Conservation (phyloP, 2,797 vertebrate genomes). For the Diglossa cyanea region DNA sequence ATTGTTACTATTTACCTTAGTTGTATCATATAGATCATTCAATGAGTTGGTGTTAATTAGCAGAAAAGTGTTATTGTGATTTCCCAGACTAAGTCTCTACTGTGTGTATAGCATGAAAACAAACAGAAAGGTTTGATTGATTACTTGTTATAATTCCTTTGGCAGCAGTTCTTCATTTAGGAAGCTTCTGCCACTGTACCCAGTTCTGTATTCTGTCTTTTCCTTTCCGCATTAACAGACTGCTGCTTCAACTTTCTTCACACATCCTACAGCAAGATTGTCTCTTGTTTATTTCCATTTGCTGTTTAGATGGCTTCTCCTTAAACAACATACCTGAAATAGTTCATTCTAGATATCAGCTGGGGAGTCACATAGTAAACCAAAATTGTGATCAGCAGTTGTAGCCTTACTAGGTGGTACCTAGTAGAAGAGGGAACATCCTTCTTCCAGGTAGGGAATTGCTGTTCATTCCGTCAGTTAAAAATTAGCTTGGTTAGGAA, state of each 20-base stretch:
- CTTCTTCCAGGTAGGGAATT: not conserved
- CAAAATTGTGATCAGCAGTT: not conserved
- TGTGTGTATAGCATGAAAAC: not conserved
- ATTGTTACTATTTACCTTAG: not conserved
- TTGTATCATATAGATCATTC: not conserved
- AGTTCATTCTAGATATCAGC: not conserved
- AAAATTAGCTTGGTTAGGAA: not conserved
- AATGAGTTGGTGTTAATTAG: not conserved
- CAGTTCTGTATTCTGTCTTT: not conserved
- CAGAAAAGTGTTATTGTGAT: not conserved
- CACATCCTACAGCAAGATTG: fast-evolving
- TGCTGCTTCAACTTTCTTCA: not conserved
- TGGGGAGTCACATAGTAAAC: not conserved
- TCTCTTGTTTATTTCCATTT: not conserved
- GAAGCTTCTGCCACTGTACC: not conserved
- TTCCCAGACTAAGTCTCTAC: not conserved
- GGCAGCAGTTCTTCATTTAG: not conserved
- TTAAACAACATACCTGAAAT: not conserved
- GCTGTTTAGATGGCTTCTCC: not conserved
- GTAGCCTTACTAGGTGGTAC: not conserved
- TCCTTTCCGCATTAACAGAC: not conserved
- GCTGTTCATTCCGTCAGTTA: not conserved
- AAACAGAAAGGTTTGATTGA: not conserved
- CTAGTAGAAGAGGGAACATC: not conserved
- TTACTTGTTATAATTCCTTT: not conserved